A percentile compares a stretch with the other conserved stretches of the same genome.
These are phyloP conservation scores for Parnassius glacialis DNA, from an alignment of 2,888 invertebrate species.

Conservation along the genomic window DNA sequence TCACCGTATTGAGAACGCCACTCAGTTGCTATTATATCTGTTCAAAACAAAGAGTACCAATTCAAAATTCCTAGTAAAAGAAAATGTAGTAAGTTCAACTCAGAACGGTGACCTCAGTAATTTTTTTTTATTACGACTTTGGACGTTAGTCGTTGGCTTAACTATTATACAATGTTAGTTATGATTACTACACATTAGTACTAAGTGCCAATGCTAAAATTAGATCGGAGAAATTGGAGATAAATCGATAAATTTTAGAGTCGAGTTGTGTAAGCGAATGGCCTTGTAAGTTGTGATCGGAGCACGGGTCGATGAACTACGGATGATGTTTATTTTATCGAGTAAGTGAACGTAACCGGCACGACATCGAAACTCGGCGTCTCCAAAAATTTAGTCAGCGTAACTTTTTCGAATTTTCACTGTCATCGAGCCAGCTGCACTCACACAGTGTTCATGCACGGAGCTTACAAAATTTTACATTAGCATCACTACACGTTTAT, in stretches of 20 bases:
- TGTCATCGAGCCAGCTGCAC: constrained; percentile 42
- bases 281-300: constrained; percentile 66
- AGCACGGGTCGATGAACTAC: constrained; percentile 63
- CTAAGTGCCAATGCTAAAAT: constrained; percentile 7
- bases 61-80: constrained; percentile 48
- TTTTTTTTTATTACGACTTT: constrained; percentile 29
- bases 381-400: constrained; percentile 43
- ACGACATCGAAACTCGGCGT: constrained; percentile 55
- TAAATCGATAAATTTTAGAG: constrained; percentile 54
- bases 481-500: background rate
- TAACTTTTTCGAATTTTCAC: constrained; percentile 44
- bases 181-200: background rate
- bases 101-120: constrained; percentile 41
- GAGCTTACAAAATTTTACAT: background rate
- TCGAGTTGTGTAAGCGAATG: constrained; percentile 70
- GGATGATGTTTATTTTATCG: constrained; percentile 72
- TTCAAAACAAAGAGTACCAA: constrained; percentile 63
- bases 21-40: constrained; percentile 57
- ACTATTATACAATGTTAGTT: constrained; percentile 13
- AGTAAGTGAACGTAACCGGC: constrained; percentile 60
- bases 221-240: constrained; percentile 28
- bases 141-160: constrained; percentile 8
- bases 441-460: constrained; percentile 7
- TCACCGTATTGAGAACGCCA: constrained; percentile 69
- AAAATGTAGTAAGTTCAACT: constrained; percentile 39